These are phyloP conservation scores for Serinus canaria DNA, from an alignment of 2,113 vertebrate genomes.

Conservation along the genomic window DNA sequence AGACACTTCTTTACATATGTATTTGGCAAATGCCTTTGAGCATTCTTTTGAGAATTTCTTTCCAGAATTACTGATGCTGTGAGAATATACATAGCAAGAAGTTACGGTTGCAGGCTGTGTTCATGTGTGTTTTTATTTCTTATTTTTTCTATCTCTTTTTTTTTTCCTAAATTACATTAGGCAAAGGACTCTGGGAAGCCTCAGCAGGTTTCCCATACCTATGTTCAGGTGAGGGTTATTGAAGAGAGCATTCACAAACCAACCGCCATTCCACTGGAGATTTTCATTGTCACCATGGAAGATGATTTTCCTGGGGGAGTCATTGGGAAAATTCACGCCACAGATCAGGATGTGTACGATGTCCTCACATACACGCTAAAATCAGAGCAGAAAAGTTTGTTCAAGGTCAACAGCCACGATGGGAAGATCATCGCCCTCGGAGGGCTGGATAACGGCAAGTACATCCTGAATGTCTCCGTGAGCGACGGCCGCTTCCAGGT, in stretches of 20 bases:
- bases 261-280: slow-evolving; percentile 86
- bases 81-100: background rate
- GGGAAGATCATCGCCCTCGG: slow-evolving; percentile 94
- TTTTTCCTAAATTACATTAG: slow-evolving; percentile 63
- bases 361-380: slow-evolving; percentile 87
- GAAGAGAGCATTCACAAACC: slow-evolving; percentile 95
- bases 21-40: slow-evolving; percentile 1
- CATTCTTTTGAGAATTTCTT: background rate
- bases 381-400: slow-evolving; percentile 91
- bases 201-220: slow-evolving; percentile 81
- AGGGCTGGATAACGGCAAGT: slow-evolving; percentile 89
- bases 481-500: slow-evolving; percentile 94
- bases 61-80: background rate
- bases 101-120: background rate
- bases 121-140: background rate
- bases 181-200: slow-evolving; percentile 91
- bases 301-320: slow-evolving; percentile 97
- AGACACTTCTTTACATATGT: background rate
- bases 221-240: slow-evolving; percentile 87
- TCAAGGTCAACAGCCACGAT: slow-evolving; percentile 91
- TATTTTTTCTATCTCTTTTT: background rate
- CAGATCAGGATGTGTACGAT: slow-evolving; percentile 93
- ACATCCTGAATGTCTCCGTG: slow-evolving; percentile 89
- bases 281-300: slow-evolving; percentile 96
- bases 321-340: slow-evolving; percentile 95